Conservation (phyloP, 2,797 vertebrate genomes). For the Tokudaia tokunoshimensis region DNA sequence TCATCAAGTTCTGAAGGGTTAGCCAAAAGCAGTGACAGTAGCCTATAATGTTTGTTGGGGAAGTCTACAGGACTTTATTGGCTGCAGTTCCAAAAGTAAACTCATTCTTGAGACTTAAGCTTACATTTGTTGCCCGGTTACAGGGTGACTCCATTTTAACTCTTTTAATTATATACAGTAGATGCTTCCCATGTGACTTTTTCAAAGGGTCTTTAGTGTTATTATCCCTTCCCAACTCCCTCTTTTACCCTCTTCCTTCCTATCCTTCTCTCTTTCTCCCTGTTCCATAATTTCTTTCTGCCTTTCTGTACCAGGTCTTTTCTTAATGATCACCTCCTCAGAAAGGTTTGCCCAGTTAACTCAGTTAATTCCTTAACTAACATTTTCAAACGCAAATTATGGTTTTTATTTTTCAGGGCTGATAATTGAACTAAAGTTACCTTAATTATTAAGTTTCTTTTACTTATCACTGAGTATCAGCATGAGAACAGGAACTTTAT, state of each 20-base stretch:
- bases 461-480: neutral
- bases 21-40: neutral
- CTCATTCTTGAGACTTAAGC: neutral
- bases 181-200: neutral
- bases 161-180: neutral
- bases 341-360: neutral
- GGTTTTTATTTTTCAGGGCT: neutral
- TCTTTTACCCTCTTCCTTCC: neutral
- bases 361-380: neutral
- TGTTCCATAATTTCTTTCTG: neutral
- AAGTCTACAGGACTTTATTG: neutral
- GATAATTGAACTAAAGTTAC: neutral
- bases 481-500: neutral
- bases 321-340: neutral
- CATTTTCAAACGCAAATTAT: neutral
- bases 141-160: neutral
- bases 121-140: neutral
- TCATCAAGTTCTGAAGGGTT: neutral
- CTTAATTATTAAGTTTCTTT: conserved; percentile 40
- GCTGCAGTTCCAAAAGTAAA: neutral
- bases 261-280: neutral
- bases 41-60: neutral
- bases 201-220: neutral
- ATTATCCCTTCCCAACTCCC: neutral
- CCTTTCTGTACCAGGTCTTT: neutral